Evolutionary conservation across 2,888 invertebrate species (phyloP).

Genomic region (Perdita meconis): DNA sequence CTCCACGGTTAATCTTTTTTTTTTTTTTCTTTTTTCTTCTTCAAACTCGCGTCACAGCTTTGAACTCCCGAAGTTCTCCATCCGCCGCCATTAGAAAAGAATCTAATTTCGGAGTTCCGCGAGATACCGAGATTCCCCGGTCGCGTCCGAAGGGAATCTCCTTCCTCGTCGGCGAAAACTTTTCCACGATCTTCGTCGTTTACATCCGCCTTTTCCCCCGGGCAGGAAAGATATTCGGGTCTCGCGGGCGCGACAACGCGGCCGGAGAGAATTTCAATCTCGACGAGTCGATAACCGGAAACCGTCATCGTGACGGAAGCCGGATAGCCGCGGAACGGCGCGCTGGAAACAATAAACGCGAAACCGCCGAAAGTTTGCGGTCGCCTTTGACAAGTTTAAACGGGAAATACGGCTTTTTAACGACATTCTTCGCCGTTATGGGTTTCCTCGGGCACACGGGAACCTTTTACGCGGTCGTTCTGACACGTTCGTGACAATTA

Average conservation of each 20-base stretch:
- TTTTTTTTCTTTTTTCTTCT: neutral
- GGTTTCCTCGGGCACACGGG: slow-evolving; percentile 17
- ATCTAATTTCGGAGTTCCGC: slow-evolving; percentile 21
- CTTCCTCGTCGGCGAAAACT: slow-evolving; percentile 6
- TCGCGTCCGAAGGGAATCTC: slow-evolving; percentile 12
- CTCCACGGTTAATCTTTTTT: neutral
- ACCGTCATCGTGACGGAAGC: slow-evolving; percentile 49
- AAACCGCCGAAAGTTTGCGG: slow-evolving; percentile 55
- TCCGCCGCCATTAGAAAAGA: slow-evolving; percentile 18
- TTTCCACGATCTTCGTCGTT: slow-evolving; percentile 19
- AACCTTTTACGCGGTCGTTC: neutral
- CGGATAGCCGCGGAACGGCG: slow-evolving; percentile 19
- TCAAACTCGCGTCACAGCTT: neutral
- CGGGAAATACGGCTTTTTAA: slow-evolving; percentile 68
- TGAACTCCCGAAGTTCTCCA: neutral
- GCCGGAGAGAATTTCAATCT: slow-evolving; percentile 67
- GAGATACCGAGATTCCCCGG: neutral
- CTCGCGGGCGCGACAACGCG: neutral
- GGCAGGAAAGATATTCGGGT: slow-evolving; percentile 35
- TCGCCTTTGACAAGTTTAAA: slow-evolving; percentile 70
- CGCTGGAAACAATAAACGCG: slow-evolving; percentile 63
- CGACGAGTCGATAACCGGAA: slow-evolving; percentile 62
- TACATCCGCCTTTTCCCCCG: slow-evolving; percentile 3
- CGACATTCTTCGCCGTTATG: neutral
- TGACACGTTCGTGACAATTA: slow-evolving; percentile 46